Percentiles rank a stretch among this genome's conserved stretches.
These are phyloP conservation scores for Bombyx mandarina DNA, from an alignment of 1,140 invertebrate species.

Conservation along the genomic window DNA sequence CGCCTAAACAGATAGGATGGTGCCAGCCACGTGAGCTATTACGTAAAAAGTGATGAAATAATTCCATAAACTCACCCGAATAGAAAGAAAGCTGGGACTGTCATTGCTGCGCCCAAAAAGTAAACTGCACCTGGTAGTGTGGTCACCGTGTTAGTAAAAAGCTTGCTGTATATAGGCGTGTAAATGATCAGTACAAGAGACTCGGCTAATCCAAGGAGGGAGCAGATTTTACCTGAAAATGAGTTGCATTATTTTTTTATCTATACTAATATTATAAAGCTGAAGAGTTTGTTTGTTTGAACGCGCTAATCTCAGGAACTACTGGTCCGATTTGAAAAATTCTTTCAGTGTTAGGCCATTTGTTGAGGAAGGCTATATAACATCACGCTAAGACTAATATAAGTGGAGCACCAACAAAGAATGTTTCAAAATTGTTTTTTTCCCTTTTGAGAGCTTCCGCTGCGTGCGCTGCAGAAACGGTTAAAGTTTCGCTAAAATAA, in stretches of 20 bases:
- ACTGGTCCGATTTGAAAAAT: too few relatives aligned
- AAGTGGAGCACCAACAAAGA: too few relatives aligned
- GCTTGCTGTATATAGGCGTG: constrained; percentile 63
- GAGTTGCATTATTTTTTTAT: background rate
- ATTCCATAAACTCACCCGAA: constrained; percentile 49
- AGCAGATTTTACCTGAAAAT: constrained; percentile 72
- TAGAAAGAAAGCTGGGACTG: constrained; percentile 51
- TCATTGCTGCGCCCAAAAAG: constrained; percentile 57
- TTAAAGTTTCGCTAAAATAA: too few relatives aligned
- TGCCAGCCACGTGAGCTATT: too few relatives aligned
- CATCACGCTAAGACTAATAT: too few relatives aligned
- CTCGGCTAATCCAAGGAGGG: constrained; percentile 71
- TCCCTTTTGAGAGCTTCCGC: too few relatives aligned
- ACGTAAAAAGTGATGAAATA: background rate
- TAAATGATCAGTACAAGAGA: constrained; percentile 63
- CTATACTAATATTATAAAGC: background rate
- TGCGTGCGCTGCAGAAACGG: too few relatives aligned
- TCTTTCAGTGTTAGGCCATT: too few relatives aligned
- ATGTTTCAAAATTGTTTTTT: too few relatives aligned
- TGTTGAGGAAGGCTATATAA: too few relatives aligned
- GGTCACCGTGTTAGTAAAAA: constrained; percentile 58
- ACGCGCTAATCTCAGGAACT: too few relatives aligned
- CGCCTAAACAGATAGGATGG: too few relatives aligned
- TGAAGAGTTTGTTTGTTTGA: background rate
- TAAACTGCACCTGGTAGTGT: constrained; percentile 63